Percentiles rank a stretch among this genome's conserved stretches.
Evolutionary conservation across 2,113 vertebrate species (phyloP).

Genomic region (Sinocyclocheilus grahami): DNA sequence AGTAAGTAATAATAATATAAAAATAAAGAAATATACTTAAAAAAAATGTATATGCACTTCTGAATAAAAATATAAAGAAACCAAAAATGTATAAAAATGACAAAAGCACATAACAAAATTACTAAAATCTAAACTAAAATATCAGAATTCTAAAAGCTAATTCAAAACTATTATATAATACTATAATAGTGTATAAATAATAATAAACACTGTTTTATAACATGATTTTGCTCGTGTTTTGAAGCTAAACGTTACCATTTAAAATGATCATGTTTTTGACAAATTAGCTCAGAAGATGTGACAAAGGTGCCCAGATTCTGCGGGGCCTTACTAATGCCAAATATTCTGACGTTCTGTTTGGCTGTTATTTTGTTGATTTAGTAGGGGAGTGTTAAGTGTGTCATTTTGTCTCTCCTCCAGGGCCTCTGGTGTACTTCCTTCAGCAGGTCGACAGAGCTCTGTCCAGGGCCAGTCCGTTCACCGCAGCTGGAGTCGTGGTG

Average conservation of each 20-base stretch:
- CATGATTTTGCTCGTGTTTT: neutral
- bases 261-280: neutral
- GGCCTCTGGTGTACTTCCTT: conserved; percentile 76
- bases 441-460: conserved; percentile 74
- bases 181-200: neutral
- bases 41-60: no score
- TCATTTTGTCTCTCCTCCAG: conserved; percentile 56
- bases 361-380: neutral
- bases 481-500: conserved; percentile 74
- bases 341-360: neutral
- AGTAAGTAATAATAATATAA: no score
- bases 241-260: neutral
- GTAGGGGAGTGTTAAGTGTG: neutral
- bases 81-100: no score
- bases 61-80: no score
- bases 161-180: neutral
- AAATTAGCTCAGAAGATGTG: neutral
- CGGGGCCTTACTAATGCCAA: neutral
- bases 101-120: neutral
- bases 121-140: neutral
- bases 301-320: neutral
- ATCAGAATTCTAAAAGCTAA: neutral
- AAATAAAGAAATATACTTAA: no score
- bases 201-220: neutral
- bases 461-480: conserved; percentile 75